Evolutionary conservation across 2,797 vertebrate species (phyloP), one percentile per base, ranked within the genome.

Genomic region (Clarias platycephalus): DNA sequence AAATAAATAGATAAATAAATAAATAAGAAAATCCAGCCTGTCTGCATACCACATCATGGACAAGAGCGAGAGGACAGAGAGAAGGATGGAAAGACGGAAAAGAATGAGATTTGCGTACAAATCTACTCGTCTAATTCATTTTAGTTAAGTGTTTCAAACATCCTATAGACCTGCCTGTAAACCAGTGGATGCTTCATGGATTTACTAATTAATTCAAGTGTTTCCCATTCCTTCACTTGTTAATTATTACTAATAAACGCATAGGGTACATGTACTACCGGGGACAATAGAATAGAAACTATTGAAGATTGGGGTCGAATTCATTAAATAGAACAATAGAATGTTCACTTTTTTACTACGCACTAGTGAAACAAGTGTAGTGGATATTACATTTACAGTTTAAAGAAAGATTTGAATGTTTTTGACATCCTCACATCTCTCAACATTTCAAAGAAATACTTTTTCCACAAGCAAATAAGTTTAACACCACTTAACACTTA

Each of bases 31-130:
- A 94, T 95, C 94, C 94, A 93, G 91, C 67, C 83, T 91, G 93
- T 95, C 95, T 95, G 92, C 94, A 94, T 93, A 94, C 94, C 94
- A 91, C 89, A 88, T 92, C 81, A 85, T n/a, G 79, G 71, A 80
- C 67, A 31, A 66, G 63, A 64, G 60, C 31, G 57, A 62, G 31
- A 44, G 76, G 37, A 84, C 60, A 89, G 90, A 90, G 90, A 83
- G 86, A 88, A 87, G 79, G 83, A 90, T 84, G 83, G 89, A 89
- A 90, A 82, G 49, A 82, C 6, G 60, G 22, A 84, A 70, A 70
- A 79, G 57, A 83, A 24, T 78, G 80, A 22, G 57, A 24, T 22
- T 5, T 15, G 49, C 13, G 20, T 13, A 31, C 26, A n/a, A 16
- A 44, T 37, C 55, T 63, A 26, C 76, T 63, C 20, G 0, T 24